These are phyloP conservation scores for Troides oblongomaculatus DNA, from an alignment of 2,888 invertebrate genomes.

Conservation along the genomic window DNA sequence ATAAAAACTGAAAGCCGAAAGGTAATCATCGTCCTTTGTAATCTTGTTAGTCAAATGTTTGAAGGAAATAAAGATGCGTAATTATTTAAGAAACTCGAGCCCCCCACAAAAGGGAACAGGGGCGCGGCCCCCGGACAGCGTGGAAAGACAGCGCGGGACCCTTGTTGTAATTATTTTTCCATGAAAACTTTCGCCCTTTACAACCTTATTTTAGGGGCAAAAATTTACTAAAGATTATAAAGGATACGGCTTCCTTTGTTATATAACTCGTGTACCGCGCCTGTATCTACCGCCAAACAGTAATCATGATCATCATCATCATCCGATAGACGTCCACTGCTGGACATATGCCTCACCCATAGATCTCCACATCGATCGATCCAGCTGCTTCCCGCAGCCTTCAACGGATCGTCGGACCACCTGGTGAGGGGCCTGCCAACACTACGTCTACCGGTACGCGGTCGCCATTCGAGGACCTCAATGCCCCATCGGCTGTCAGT, in stretches of 20 bases:
- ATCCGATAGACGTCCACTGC: no score
- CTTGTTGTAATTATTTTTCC: constrained; percentile 75
- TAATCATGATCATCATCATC: no score
- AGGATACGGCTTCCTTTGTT: background rate
- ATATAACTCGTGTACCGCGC: no score
- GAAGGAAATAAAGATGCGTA: constrained; percentile 58
- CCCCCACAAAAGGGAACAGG: constrained; percentile 48
- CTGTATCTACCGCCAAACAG: no score
- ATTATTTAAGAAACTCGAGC: constrained; percentile 66
- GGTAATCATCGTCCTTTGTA: constrained; percentile 59
- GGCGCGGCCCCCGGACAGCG: constrained; percentile 35
- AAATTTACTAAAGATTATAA: constrained; percentile 36
- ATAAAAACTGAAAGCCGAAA: constrained; percentile 42
- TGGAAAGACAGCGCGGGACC: constrained; percentile 50
- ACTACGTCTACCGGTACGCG: no score
- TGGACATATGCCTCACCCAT: no score
- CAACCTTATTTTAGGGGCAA: constrained; percentile 51
- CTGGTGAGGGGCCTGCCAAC: no score
- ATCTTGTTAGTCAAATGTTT: constrained; percentile 71
- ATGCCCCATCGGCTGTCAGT: no score
- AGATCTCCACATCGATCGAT: no score
- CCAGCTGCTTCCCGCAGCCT: no score
- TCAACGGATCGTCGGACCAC: no score
- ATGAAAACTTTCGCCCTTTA: constrained; percentile 59
- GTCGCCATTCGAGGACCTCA: no score